A percentile compares a stretch with the other conserved stretches of the same genome.
Conservation (phyloP, 2,113 vertebrate genomes). For the Syngnathus typhle region DNA sequence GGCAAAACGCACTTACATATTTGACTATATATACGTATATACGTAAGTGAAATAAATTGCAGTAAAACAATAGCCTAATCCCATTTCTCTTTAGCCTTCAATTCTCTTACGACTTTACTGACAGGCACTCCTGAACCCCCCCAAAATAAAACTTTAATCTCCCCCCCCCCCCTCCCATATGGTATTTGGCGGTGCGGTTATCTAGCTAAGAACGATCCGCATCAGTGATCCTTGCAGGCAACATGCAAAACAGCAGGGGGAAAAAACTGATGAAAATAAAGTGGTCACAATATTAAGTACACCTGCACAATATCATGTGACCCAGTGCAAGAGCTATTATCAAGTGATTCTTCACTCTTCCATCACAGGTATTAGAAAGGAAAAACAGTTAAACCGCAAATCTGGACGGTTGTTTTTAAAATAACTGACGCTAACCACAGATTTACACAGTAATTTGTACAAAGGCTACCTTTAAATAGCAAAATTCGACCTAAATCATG, state of each 20-base stretch:
- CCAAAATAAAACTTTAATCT: constrained; percentile 33
- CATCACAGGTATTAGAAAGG: neutral
- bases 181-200: constrained; percentile 35
- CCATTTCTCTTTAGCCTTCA: constrained; percentile 37
- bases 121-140: constrained; percentile 8
- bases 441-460: neutral
- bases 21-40: neutral
- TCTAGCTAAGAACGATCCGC: constrained; percentile 40
- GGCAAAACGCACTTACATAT: neutral
- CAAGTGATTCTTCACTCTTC: neutral
- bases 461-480: constrained; percentile 12
- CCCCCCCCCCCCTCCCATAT: constrained; percentile 26
- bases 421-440: neutral
- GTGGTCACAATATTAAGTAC: neutral
- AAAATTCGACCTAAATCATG: constrained; percentile 42
- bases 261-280: neutral
- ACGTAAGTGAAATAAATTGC: neutral
- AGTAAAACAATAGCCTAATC: neutral
- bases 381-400: neutral
- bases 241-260: constrained; percentile 45
- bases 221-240: constrained; percentile 21
- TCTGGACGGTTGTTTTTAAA: neutral
- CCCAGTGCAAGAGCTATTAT: neutral
- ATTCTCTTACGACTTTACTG: constrained; percentile 27
- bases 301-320: constrained; percentile 3